These are phyloP conservation scores for Anthopleura sola DNA, from an alignment of 64 coral and sea anemone genomes.

Conservation along the genomic window DNA sequence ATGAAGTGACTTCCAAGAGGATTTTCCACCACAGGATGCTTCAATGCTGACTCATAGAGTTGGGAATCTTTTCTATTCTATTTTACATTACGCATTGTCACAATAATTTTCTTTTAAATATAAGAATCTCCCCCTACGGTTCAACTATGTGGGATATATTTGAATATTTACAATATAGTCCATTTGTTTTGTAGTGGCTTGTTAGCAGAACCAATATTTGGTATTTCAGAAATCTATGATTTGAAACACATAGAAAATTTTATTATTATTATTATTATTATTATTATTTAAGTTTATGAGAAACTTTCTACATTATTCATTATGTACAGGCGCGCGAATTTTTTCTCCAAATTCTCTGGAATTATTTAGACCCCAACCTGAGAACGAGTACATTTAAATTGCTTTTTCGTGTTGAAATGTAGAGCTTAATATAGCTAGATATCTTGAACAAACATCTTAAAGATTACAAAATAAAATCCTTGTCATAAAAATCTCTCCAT, in stretches of 20 bases:
- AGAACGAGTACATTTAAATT: neutral
- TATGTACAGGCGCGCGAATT: neutral
- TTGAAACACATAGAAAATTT: neutral
- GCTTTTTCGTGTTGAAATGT: neutral
- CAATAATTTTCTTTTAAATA: neutral
- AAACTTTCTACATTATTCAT: neutral
- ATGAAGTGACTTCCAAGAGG: neutral
- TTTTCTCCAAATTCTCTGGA: neutral
- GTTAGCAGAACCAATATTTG: neutral
- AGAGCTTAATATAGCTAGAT: neutral
- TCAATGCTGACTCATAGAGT: neutral
- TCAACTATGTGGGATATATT: neutral
- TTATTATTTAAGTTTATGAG: too few species aligned
- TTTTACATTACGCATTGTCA: neutral
- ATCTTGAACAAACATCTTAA: neutral
- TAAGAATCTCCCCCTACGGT: neutral
- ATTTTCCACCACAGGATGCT: neutral
- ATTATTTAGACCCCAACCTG: neutral
- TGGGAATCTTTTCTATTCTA: too few species aligned
- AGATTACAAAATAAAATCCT: neutral
- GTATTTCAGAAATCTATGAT: neutral
- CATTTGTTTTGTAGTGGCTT: neutral
- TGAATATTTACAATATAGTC: neutral
- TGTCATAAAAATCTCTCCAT: neutral
- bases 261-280: too few species aligned